Percentiles rank a stretch among this genome's conserved stretches.
Evolutionary conservation across 2,797 vertebrate genomes (phyloP).

Genomic region (Diplodus puntazzo): DNA sequence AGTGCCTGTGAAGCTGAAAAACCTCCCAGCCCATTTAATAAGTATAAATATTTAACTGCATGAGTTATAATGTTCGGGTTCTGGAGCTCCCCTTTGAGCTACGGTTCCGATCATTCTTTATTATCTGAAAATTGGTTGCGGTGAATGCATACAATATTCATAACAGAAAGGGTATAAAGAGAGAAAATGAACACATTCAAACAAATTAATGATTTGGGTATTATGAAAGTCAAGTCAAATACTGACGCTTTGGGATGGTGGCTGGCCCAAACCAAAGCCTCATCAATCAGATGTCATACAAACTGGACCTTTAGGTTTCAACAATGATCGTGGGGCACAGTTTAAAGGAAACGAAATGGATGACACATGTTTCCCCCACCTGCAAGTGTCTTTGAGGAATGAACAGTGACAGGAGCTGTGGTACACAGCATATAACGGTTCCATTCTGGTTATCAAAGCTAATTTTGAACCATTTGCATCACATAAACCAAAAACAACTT

Average conservation of each 20-base stretch:
- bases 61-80: neutral
- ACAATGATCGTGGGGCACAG: too few species aligned
- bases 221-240: neutral
- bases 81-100: conserved; percentile 5
- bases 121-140: neutral
- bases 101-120: neutral
- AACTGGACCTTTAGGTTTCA: too few species aligned
- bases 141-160: neutral
- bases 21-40: neutral
- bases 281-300: too few species aligned
- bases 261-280: too few species aligned
- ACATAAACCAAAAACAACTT: too few species aligned
- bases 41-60: conserved; percentile 46
- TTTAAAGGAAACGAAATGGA: too few species aligned
- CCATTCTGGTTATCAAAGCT: too few species aligned
- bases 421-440: too few species aligned
- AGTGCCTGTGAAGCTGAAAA: conserved; percentile 21
- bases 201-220: neutral
- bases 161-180: neutral
- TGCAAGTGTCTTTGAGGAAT: neutral
- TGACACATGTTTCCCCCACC: neutral
- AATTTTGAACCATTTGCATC: too few species aligned
- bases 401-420: neutral
- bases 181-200: neutral
- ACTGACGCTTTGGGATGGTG: too few species aligned